Percentiles rank a stretch among this genome's conserved stretches.
These are phyloP conservation scores for Holothuria glaberrima DNA, from an alignment of 35 echinoderm and acorn worm species.

Conservation along the genomic window DNA sequence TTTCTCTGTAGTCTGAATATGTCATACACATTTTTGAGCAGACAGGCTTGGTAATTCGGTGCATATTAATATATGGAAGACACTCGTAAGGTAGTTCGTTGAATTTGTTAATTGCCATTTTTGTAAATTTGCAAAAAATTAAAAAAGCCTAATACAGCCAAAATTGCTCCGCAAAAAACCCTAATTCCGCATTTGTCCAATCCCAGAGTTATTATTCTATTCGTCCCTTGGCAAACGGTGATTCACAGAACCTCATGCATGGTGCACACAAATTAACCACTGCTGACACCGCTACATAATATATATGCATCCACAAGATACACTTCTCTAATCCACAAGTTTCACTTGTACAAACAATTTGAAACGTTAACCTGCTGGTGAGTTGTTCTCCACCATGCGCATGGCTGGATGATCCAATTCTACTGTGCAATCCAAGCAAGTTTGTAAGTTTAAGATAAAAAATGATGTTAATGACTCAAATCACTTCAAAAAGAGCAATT, in stretches of 20 bases:
- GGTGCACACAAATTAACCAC: background rate
- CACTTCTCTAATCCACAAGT: background rate
- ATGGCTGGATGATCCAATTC: constrained; percentile 39
- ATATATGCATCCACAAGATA: background rate
- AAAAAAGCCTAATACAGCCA: no score
- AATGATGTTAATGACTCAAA: background rate
- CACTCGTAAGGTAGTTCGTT: no score
- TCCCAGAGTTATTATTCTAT: no score
- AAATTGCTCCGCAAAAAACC: no score
- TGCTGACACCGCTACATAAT: background rate
- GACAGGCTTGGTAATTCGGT: no score
- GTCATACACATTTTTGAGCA: no score
- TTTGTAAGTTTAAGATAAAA: constrained; percentile 29
- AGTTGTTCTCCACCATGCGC: constrained; percentile 38
- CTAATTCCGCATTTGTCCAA: no score
- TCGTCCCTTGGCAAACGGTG: no score
- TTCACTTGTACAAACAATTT: background rate
- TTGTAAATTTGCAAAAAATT: no score
- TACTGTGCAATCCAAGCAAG: constrained; percentile 38
- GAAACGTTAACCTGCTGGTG: constrained; percentile 18
- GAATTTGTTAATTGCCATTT: no score
- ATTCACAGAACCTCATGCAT: background rate
- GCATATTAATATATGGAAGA: no score
- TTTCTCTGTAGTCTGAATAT: no score
- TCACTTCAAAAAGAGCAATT: constrained; percentile 4